A percentile compares a stretch with the other conserved stretches of the same genome.
Conservation (phyloP, 2,797 vertebrate species). For the Arnoldichthys spilopterus region DNA sequence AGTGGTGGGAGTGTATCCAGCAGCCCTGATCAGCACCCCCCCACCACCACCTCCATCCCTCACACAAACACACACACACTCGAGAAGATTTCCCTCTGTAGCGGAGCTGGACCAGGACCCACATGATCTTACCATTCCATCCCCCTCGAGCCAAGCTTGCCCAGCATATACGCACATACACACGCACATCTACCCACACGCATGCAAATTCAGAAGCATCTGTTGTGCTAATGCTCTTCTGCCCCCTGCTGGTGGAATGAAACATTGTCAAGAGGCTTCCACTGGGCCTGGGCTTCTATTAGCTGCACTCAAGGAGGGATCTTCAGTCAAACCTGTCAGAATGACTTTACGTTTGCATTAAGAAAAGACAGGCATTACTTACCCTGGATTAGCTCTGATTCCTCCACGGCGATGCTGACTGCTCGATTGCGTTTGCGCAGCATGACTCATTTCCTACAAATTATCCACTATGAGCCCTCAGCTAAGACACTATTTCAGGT, state of each 20-base stretch:
- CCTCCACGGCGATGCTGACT: neutral
- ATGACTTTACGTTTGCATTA: constrained; percentile 19
- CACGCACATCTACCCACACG: constrained; percentile 2
- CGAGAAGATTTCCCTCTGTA: constrained; percentile 4
- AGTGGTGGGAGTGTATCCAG: constrained; percentile 13
- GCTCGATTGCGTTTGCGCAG: neutral
- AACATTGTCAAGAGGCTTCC: no score
- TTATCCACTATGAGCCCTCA: neutral
- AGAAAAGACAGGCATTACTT: constrained; percentile 8
- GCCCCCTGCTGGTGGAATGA: constrained; percentile 50
- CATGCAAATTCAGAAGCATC: neutral
- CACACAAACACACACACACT: neutral
- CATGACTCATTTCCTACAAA: constrained; percentile 19
- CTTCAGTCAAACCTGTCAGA: constrained; percentile 22
- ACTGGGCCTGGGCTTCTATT: neutral
- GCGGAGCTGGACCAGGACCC: constrained; percentile 10
- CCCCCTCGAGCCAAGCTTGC: constrained; percentile 1
- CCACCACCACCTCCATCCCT: no score
- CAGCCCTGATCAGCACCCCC: neutral
- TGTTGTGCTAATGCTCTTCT: constrained; percentile 40
- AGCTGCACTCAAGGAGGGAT: neutral
- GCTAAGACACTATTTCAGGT: neutral
- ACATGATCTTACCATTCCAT: neutral
- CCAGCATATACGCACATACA: constrained; percentile 7
- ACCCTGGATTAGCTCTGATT: constrained; percentile 20